Evolutionary conservation across 2,888 invertebrate species (phyloP).

Genomic region (Allacma fusca): DNA sequence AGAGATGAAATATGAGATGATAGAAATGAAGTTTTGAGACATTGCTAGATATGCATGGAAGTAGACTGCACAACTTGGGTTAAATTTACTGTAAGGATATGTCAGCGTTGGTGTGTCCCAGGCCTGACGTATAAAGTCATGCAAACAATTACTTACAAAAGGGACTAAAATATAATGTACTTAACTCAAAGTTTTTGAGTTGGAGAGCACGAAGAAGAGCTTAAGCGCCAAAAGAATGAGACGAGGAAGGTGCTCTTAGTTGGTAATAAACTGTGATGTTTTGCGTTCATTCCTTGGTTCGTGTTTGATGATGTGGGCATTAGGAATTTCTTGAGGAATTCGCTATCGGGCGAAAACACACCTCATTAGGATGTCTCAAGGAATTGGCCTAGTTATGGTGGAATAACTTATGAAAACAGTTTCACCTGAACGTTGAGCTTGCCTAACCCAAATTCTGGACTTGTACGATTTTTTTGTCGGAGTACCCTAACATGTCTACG

Average conservation of each 20-base stretch:
- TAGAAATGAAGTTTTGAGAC: too few species aligned
- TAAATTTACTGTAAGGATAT: too few species aligned
- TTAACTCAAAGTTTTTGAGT: too few species aligned
- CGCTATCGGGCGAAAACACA: constrained; percentile 24
- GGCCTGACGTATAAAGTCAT: too few species aligned
- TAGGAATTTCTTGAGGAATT: constrained; percentile 23
- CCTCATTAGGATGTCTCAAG: constrained; percentile 24
- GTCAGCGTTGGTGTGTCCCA: too few species aligned
- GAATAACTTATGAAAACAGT: constrained; percentile 26
- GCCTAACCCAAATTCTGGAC: constrained; percentile 24
- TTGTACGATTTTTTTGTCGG: constrained; percentile 18
- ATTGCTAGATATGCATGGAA: too few species aligned
- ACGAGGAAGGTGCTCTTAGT: not conserved
- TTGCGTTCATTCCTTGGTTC: not conserved
- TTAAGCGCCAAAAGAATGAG: not conserved
- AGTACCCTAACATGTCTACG: not conserved
- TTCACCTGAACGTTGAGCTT: constrained; percentile 21
- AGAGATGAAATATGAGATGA: too few species aligned
- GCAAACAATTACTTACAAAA: too few species aligned
- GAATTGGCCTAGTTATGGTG: constrained; percentile 24
- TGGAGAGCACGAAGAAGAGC: too few species aligned
- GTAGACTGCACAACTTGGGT: too few species aligned
- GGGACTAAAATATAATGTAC: too few species aligned
- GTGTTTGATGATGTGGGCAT: constrained; percentile 24
- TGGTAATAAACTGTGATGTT: not conserved